phyloP scores from a whole-genome alignment of 2,797 vertebrate species.

The Eremophila alpestris region DNA sequence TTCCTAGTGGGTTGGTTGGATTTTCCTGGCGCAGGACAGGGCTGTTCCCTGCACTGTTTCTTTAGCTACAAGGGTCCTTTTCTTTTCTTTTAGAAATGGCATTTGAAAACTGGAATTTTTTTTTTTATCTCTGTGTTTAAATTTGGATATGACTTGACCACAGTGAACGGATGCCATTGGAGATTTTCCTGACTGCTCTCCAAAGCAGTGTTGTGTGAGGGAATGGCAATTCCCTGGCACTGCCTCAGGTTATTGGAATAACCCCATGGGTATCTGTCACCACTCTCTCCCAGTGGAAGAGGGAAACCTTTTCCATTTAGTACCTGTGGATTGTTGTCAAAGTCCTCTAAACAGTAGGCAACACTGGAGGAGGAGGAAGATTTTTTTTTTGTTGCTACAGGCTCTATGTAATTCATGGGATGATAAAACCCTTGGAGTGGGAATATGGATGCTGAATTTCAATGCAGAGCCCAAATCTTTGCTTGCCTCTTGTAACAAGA shows the following conservation, averaged over 20 bases:
- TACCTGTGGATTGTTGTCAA: background rate
- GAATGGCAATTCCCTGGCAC: background rate
- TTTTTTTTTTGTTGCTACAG: background rate
- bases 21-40: background rate
- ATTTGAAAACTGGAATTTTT: background rate
- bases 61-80: slow-evolving; percentile 24
- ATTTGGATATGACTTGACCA: background rate
- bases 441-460: background rate
- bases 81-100: slow-evolving; percentile 15
- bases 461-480: accelerated
- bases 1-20: background rate
- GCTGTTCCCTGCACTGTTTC: background rate
- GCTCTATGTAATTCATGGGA: background rate
- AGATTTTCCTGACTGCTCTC: background rate
- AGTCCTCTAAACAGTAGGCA: background rate
- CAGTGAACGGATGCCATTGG: background rate
- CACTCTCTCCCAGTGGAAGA: accelerated
- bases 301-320: background rate
- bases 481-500: background rate
- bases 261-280: background rate
- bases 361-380: background rate
- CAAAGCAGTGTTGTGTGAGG: background rate
- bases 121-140: background rate
- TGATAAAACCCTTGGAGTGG: background rate
- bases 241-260: background rate